These are phyloP conservation scores for Baccha elongata DNA, from an alignment of 2,888 invertebrate genomes.

Conservation along the genomic window DNA sequence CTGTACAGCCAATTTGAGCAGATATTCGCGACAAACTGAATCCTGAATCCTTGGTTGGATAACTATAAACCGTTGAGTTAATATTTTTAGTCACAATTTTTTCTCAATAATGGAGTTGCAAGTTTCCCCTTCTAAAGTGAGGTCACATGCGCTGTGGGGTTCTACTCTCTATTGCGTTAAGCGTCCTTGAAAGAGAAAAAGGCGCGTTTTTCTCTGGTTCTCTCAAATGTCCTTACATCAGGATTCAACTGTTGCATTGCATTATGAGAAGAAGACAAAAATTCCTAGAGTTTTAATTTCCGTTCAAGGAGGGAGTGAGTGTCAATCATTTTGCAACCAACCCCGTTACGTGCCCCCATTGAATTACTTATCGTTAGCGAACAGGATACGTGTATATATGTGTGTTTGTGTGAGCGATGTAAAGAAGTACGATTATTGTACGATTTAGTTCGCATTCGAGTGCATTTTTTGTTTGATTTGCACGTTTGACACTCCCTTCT, in stretches of 20 bases:
- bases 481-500: slow-evolving; percentile 42
- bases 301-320: slow-evolving; percentile 57
- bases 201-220: background rate
- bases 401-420: slow-evolving; percentile 35
- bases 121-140: slow-evolving; percentile 43
- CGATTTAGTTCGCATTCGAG: slow-evolving; percentile 73
- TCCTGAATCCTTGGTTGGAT: slow-evolving; percentile 51
- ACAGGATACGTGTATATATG: slow-evolving; percentile 51
- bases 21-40: slow-evolving; percentile 72
- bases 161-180: slow-evolving; percentile 33
- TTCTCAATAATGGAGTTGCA: slow-evolving; percentile 14
- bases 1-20: slow-evolving; percentile 67
- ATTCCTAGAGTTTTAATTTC: slow-evolving; percentile 73
- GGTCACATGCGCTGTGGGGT: slow-evolving; percentile 68
- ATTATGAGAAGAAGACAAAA: slow-evolving; percentile 42
- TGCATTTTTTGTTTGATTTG: slow-evolving; percentile 68
- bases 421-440: slow-evolving; percentile 72
- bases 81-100: background rate
- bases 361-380: slow-evolving; percentile 63
- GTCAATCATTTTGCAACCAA: slow-evolving; percentile 69
- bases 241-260: slow-evolving; percentile 72
- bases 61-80: slow-evolving; percentile 31
- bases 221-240: slow-evolving; percentile 30
- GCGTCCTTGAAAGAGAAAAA: slow-evolving; percentile 49
- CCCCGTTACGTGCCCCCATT: slow-evolving; percentile 39